Conservation (phyloP, 1,140 invertebrate genomes). For the Bombus superbus region DNA sequence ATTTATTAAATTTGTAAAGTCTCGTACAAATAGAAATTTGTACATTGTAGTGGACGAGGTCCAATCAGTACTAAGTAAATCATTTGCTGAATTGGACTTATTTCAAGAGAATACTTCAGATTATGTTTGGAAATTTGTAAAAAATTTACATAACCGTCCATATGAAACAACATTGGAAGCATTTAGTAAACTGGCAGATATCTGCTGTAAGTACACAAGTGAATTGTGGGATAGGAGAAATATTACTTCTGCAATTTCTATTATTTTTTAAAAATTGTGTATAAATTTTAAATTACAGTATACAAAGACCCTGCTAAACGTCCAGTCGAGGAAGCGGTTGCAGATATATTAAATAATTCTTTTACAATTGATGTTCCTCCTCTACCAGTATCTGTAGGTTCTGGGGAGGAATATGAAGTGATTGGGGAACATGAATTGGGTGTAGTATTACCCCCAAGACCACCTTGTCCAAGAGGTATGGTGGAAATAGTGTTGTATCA, state of each 20-base stretch:
- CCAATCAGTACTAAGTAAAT: conserved; percentile 88
- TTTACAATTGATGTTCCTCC: conserved; percentile 77
- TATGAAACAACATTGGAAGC: conserved; percentile 91
- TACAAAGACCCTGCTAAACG: conserved; percentile 82
- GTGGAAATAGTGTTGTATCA: conserved; percentile 19
- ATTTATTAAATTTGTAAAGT: conserved; percentile 85
- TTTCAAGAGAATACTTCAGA: conserved; percentile 88
- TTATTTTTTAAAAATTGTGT: background rate
- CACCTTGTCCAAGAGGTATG: conserved; percentile 79
- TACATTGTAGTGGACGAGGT: conserved; percentile 87
- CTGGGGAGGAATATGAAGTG: conserved; percentile 88
- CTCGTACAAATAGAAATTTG: conserved; percentile 87
- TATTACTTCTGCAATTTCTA: background rate
- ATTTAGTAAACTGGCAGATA: conserved; percentile 92
- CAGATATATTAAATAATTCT: conserved; percentile 85
- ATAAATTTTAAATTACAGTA: conserved; percentile 74
- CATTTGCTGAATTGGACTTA: conserved; percentile 93
- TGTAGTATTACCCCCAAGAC: conserved; percentile 84
- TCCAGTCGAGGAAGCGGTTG: conserved; percentile 83
- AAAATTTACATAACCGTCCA: conserved; percentile 89
- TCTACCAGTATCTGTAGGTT: conserved; percentile 77
- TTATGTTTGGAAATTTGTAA: conserved; percentile 88
- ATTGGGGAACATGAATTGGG: conserved; percentile 82
- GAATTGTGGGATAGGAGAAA: conserved; percentile 7
- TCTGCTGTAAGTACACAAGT: conserved; percentile 77